Percentiles rank a stretch among this genome's conserved stretches.
These are phyloP conservation scores for Bothrops alternatus DNA, from an alignment of 2,797 vertebrate species.

Conservation along the genomic window DNA sequence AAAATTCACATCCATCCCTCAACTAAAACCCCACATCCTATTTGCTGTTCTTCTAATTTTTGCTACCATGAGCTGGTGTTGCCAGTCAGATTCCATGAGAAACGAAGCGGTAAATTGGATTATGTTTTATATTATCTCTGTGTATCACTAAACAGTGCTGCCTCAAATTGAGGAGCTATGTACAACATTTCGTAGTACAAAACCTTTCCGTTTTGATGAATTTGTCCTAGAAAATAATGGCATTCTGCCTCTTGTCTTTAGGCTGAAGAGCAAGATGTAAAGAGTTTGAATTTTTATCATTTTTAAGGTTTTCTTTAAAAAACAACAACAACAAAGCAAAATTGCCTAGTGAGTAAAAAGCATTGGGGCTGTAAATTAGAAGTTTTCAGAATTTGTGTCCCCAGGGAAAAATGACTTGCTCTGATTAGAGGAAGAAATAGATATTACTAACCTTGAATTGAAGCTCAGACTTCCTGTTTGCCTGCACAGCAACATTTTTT, in stretches of 20 bases:
- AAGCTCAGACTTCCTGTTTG: neutral
- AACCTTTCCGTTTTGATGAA: conserved; percentile 51
- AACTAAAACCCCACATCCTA: neutral
- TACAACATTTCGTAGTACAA: conserved; percentile 53
- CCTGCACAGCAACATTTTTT: neutral
- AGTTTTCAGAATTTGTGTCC: conserved; percentile 10
- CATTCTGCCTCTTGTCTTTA: neutral
- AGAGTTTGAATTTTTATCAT: neutral
- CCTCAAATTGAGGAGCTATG: conserved; percentile 51
- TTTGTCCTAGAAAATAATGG: conserved; percentile 39
- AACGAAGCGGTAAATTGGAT: conserved; percentile 58
- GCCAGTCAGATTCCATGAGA: conserved; percentile 57
- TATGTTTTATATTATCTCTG: conserved; percentile 65
- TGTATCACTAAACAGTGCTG: conserved; percentile 50
- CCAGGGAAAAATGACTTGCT: neutral
- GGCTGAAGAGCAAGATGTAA: neutral
- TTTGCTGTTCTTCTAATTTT: conserved; percentile 39
- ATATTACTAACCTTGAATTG: conserved; percentile 11
- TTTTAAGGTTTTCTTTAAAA: neutral
- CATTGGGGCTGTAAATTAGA: conserved; percentile 8
- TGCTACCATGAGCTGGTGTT: conserved; percentile 38
- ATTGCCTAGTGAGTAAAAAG: neutral
- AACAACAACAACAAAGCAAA: neutral
- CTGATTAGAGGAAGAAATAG: conserved; percentile 17
- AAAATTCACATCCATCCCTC: neutral